phyloP scores from a whole-genome alignment of 2,113 vertebrate species.

The Climacteris rufus region DNA sequence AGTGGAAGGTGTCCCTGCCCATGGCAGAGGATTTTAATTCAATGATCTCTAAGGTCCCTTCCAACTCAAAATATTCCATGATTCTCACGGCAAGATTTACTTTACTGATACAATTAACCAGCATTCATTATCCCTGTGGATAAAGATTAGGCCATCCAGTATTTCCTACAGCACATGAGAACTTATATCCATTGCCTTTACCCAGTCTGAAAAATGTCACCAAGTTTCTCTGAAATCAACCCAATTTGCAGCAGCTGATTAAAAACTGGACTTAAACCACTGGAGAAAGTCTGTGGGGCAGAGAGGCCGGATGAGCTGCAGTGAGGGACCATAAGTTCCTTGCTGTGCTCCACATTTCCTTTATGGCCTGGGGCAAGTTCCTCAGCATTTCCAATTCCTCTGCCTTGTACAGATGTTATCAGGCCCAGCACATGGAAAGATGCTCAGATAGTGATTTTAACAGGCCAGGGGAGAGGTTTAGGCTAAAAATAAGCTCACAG shows the following conservation, averaged over 20 bases:
- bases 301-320: rapidly evolving
- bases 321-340: neutral
- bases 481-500: neutral
- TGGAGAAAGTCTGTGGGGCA: neutral
- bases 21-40: neutral
- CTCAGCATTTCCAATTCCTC: neutral
- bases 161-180: neutral
- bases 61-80: neutral
- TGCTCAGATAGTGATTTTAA: neutral
- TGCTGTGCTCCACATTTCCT: neutral
- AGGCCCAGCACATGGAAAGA: neutral
- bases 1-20: neutral
- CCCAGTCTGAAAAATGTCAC: neutral
- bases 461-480: neutral
- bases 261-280: neutral
- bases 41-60: neutral
- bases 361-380: neutral
- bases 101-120: neutral
- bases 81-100: too few species aligned
- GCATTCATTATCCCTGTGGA: too few species aligned
- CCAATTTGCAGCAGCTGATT: neutral
- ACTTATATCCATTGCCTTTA: neutral
- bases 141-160: neutral
- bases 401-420: constrained; percentile 33
- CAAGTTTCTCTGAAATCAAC: neutral